phyloP scores from a whole-genome alignment of 2,797 vertebrate genomes.

The Perdix hodgsoniae region DNA sequence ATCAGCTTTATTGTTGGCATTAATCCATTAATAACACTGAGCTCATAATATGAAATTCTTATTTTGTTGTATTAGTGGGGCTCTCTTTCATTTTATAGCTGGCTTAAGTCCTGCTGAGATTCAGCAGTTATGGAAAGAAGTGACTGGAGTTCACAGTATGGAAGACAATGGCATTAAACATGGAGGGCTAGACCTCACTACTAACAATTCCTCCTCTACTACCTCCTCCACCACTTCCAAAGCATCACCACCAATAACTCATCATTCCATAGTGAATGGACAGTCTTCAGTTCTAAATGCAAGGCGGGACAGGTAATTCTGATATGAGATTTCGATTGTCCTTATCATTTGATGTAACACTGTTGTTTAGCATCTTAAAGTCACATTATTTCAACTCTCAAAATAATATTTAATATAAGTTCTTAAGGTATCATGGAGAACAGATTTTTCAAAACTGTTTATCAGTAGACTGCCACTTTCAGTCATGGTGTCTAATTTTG shows the following conservation, averaged over 20 bases:
- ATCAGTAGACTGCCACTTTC: neutral
- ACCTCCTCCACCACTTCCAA: slow-evolving; percentile 95
- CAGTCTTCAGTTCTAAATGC: slow-evolving; percentile 95
- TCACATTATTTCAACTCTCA: neutral
- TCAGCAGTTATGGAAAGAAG: slow-evolving; percentile 99
- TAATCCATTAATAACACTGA: slow-evolving; percentile 72
- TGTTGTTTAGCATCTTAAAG: slow-evolving; percentile 11
- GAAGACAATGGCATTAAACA: slow-evolving; percentile 98
- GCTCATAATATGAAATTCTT: slow-evolving; percentile 67
- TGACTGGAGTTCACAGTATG: slow-evolving; percentile 93
- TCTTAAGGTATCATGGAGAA: neutral
- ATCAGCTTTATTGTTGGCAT: slow-evolving; percentile 73
- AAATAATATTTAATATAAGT: neutral
- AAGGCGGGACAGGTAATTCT: slow-evolving; percentile 93
- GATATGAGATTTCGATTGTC: slow-evolving; percentile 10
- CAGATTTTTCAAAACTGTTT: neutral
- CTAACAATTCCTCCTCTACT: slow-evolving; percentile 96
- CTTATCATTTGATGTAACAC: slow-evolving; percentile 37
- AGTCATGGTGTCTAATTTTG: neutral
- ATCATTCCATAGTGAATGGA: slow-evolving; percentile 96
- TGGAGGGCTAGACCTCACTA: slow-evolving; percentile 96
- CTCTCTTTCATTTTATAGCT: slow-evolving; percentile 85
- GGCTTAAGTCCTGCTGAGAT: slow-evolving; percentile 98
- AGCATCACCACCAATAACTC: slow-evolving; percentile 97
- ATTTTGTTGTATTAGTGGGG: slow-evolving; percentile 75